Evolutionary conservation across 1,140 invertebrate genomes (phyloP).

Genomic region (Drosophila sp.): DNA sequence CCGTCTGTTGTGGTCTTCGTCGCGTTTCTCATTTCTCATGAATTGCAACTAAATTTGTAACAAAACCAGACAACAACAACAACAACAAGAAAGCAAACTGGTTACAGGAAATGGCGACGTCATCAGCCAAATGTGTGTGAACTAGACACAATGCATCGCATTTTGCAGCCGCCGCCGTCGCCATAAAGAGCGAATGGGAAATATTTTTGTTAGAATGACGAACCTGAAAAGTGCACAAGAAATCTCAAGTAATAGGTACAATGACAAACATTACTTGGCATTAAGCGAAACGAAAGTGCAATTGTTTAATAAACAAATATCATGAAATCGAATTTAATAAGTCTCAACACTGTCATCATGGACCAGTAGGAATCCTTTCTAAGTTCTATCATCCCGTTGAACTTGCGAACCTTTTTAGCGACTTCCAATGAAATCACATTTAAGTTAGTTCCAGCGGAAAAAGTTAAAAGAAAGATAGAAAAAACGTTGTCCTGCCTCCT

Average conservation of each 20-base stretch:
- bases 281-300: slow-evolving; percentile 6
- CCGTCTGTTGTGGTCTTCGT: background rate
- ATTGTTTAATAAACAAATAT: background rate
- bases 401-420: too few relatives aligned
- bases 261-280: background rate
- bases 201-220: slow-evolving; percentile 7
- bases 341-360: too few relatives aligned
- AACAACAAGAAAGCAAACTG: slow-evolving; percentile 39
- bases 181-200: slow-evolving; percentile 11
- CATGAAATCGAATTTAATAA: too few relatives aligned
- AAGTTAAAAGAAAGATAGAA: too few relatives aligned
- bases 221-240: background rate
- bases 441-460: too few relatives aligned
- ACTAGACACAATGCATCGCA: slow-evolving; percentile 20
- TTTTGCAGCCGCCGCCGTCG: background rate
- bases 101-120: slow-evolving; percentile 49
- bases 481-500: too few relatives aligned
- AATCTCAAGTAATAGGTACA: background rate
- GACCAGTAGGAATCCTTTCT: too few relatives aligned
- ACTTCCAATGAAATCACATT: too few relatives aligned
- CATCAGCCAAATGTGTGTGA: slow-evolving; percentile 49
- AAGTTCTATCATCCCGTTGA: too few relatives aligned
- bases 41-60: slow-evolving; percentile 77
- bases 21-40: slow-evolving; percentile 65
- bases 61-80: slow-evolving; percentile 47